These are phyloP conservation scores for Eulithis testata DNA, from an alignment of 2,888 invertebrate genomes.

Conservation along the genomic window DNA sequence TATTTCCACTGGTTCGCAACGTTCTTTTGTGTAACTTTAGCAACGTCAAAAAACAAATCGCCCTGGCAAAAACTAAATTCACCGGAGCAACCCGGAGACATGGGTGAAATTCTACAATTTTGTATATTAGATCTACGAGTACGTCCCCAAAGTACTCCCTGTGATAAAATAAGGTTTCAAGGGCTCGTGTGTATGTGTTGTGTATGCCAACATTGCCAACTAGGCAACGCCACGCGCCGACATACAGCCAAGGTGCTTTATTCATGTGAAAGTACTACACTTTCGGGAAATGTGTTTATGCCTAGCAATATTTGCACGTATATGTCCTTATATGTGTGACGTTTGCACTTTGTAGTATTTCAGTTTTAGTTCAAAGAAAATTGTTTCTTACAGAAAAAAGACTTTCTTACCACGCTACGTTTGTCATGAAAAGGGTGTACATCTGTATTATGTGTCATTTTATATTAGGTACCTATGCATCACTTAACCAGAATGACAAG, in stretches of 20 bases:
- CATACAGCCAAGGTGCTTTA: constrained; percentile 47
- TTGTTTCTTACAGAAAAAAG: too few relatives aligned
- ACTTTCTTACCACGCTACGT: background rate
- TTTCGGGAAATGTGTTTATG: background rate
- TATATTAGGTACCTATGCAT: background rate
- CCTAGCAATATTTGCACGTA: background rate
- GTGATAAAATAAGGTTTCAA: constrained; percentile 50
- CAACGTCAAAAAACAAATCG: background rate
- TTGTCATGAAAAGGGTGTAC: background rate
- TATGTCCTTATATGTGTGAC: background rate
- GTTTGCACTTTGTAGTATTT: background rate
- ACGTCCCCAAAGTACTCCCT: constrained; percentile 28
- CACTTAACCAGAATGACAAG: background rate
- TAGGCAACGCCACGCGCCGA: constrained; percentile 50
- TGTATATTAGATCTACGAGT: constrained; percentile 31
- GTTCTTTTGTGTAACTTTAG: background rate
- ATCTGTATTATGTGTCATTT: background rate
- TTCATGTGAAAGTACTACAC: constrained; percentile 3
- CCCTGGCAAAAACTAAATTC: constrained; percentile 22
- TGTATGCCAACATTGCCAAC: constrained; percentile 29
- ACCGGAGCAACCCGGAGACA: constrained; percentile 20
- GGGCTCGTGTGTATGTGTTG: constrained; percentile 38
- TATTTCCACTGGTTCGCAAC: background rate
- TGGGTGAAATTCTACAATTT: constrained; percentile 31
- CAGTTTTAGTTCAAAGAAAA: too few relatives aligned